phyloP scores from a whole-genome alignment of 2,888 invertebrate genomes.

The Lamellibrachia columna region DNA sequence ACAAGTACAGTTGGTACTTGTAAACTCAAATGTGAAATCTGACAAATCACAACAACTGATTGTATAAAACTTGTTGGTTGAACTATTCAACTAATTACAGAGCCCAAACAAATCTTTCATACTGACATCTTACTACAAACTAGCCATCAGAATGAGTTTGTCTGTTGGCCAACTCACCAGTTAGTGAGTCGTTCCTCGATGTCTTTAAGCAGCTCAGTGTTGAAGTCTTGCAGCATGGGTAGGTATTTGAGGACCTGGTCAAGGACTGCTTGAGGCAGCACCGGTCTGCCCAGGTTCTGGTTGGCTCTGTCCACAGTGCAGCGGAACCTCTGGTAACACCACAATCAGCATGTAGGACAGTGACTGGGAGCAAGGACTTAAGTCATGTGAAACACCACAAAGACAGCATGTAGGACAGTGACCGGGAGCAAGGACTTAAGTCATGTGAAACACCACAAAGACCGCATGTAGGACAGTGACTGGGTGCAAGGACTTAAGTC shows the following conservation, averaged over 20 bases:
- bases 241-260: slow-evolving; percentile 69
- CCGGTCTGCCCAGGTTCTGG: slow-evolving; percentile 55
- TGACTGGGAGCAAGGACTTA: background rate
- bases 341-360: background rate
- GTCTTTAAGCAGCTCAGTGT: slow-evolving; percentile 69
- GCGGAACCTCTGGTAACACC: slow-evolving; percentile 38
- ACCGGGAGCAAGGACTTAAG: too few species aligned
- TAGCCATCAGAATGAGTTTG: background rate
- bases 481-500: too few species aligned
- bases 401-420: background rate
- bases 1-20: too few species aligned
- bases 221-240: slow-evolving; percentile 69
- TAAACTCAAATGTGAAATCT: too few species aligned
- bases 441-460: background rate
- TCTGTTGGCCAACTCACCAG: slow-evolving; percentile 62
- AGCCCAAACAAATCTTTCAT: background rate
- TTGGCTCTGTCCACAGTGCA: slow-evolving; percentile 40
- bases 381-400: background rate
- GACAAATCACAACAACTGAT: too few species aligned
- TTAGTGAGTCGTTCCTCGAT: slow-evolving; percentile 67
- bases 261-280: slow-evolving; percentile 67
- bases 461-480: too few species aligned
- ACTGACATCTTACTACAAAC: background rate
- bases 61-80: too few species aligned
- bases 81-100: too few species aligned